Percentiles rank a stretch among this genome's conserved stretches.
phyloP scores from a whole-genome alignment of 2,888 invertebrate genomes.

The Pollenia angustigena region DNA sequence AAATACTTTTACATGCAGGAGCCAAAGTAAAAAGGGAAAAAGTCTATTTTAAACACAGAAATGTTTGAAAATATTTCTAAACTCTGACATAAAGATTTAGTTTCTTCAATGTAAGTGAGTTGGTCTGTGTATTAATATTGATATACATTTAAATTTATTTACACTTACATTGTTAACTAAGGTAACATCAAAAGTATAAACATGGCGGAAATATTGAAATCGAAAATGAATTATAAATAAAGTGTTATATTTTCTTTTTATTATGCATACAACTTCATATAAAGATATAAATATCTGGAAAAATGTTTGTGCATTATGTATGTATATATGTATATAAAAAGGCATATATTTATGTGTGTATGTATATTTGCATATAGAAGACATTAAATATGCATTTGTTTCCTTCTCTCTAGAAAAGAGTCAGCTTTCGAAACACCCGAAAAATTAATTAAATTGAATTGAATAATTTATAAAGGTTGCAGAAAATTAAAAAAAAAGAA shows the following conservation, averaged over 20 bases:
- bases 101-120: neutral
- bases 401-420: constrained; percentile 10
- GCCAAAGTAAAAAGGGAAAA: too few species aligned
- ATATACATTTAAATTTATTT: constrained; percentile 46
- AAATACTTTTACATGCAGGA: neutral
- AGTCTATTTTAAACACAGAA: too few species aligned
- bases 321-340: neutral
- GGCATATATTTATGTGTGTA: neutral
- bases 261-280: constrained; percentile 9
- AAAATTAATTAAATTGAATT: constrained; percentile 1
- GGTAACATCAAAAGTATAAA: constrained; percentile 58
- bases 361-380: constrained; percentile 29
- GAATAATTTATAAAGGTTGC: too few species aligned
- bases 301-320: constrained; percentile 1
- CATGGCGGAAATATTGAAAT: constrained; percentile 76
- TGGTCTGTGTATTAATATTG: neutral
- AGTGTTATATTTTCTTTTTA: constrained; percentile 79
- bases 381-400: constrained; percentile 49
- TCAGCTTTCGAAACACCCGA: constrained; percentile 20
- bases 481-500: too few species aligned
- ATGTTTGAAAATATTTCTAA: too few species aligned
- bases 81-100: too few species aligned
- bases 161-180: constrained; percentile 66
- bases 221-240: constrained; percentile 83
- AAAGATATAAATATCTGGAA: constrained; percentile 13